Percentiles rank a stretch among this genome's conserved stretches.
phyloP scores from a whole-genome alignment of 2,113 vertebrate genomes.

The Haemorhous mexicanus region DNA sequence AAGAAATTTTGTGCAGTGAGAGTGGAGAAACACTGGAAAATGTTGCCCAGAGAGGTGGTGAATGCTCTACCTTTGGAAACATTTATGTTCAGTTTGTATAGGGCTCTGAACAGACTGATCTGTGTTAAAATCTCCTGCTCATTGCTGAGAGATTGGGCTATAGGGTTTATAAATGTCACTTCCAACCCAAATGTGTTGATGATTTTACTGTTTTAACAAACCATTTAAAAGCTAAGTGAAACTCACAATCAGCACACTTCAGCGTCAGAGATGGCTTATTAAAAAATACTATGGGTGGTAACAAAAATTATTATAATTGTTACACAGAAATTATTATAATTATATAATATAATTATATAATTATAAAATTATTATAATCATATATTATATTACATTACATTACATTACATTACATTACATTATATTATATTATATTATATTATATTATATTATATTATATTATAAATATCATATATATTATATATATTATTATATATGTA shows the following conservation, averaged over 20 bases:
- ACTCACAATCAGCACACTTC: not conserved
- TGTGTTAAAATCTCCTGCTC: not conserved
- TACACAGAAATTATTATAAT: too few relatives aligned
- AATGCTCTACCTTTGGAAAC: not conserved
- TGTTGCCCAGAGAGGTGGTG: not conserved
- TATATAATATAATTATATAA: too few relatives aligned
- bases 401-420: too few relatives aligned
- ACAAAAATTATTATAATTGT: not conserved
- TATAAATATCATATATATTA: too few relatives aligned
- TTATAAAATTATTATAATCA: too few relatives aligned
- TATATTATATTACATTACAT: too few relatives aligned
- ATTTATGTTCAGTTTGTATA: accelerated
- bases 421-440: too few relatives aligned
- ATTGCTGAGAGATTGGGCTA: not conserved
- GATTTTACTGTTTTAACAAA: not conserved
- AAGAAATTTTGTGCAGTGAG: not conserved
- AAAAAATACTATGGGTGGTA: not conserved
- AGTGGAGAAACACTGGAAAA: not conserved
- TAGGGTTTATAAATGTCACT: not conserved
- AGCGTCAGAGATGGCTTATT: not conserved
- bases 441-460: too few relatives aligned
- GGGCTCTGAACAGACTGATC: not conserved
- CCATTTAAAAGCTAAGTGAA: not conserved
- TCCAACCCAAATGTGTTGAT: not conserved
- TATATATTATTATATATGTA: too few relatives aligned